Base-by-base conservation (phyloP, 2,113 vertebrate genomes). In the Cromileptes altivelis region DNA sequence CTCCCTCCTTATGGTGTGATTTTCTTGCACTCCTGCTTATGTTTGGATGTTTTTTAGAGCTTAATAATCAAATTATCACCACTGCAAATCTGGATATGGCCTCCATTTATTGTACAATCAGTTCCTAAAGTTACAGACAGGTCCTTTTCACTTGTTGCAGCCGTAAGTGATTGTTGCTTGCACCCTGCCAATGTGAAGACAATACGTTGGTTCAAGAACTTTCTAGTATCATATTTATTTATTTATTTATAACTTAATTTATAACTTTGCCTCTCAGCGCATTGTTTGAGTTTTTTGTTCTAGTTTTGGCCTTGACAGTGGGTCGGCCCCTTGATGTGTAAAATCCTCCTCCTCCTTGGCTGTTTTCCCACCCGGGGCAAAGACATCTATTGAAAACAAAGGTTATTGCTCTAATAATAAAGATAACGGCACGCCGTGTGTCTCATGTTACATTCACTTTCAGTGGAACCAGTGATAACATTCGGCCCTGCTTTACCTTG, bases 371-470 rank as follows among this genome's bases (percentile, higher is more conserved):
- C 42, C 42, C 33, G 27, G 64, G 25, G 15, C 4, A 80, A 68
- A 72, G 45, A 25, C 53, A 61, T 55, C 40, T 11, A 13, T 23
- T 65, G 13, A 40, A 70, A 68, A 80, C 45, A 50, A 67, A 40
- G 5, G 57, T 47, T 40, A 23, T 47, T 74, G 17, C n/a, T 13
- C 18, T 12, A 40, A 30, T 37, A 30, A 57, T 45, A 71, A 18
- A 74, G 25, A 56, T 58, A 78, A 49, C 27, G 57, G 12, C 10
- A 52, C n/a, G 1, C 15, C 52, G 0, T 61, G 69, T 74, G 42
- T n/a, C 25, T 73, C 52, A 50, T 49, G 40, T 10, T 27, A 25
- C 13, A 27, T 74, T 86, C 19, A 58, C 19, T 72, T 23, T 72
- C 25, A 45, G 10, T 58, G 49, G n/a, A 72, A 65, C 58, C 18